These are phyloP conservation scores for Lutraria rhynchaena DNA, from an alignment of 1,140 invertebrate genomes.

Conservation along the genomic window DNA sequence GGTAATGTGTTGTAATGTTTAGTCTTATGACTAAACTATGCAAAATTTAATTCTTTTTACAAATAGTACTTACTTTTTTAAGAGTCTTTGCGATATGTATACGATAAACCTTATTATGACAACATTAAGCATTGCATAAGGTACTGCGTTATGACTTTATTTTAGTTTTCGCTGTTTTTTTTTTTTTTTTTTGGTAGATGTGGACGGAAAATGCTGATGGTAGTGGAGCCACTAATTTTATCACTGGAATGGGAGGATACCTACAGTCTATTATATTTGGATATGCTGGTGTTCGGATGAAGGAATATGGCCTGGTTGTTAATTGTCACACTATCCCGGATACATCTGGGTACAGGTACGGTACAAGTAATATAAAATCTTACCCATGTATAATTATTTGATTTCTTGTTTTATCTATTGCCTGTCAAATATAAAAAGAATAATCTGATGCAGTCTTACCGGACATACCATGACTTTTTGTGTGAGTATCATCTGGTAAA, in stretches of 20 bases:
- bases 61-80: too few relatives aligned
- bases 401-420: not conserved
- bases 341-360: slow-evolving; percentile 64
- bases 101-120: too few relatives aligned
- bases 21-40: too few relatives aligned
- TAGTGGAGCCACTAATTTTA: slow-evolving; percentile 83
- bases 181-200: slow-evolving; percentile 78
- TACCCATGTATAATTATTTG: not conserved
- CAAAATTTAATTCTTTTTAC: too few relatives aligned
- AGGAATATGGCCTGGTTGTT: slow-evolving; percentile 74
- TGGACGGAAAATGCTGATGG: slow-evolving; percentile 82
- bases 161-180: too few relatives aligned
- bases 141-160: too few relatives aligned
- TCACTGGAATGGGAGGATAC: slow-evolving; percentile 84
- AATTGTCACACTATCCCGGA: slow-evolving; percentile 76
- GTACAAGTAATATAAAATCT: not conserved
- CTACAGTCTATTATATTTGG: slow-evolving; percentile 82
- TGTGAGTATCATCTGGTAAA: not conserved
- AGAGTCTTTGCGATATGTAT: too few relatives aligned
- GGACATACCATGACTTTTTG: not conserved
- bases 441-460: not conserved
- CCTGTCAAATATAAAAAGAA: not conserved
- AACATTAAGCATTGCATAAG: too few relatives aligned
- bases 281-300: slow-evolving; percentile 81
- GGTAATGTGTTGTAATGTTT: too few relatives aligned